Base-by-base conservation (phyloP, 2,113 vertebrate genomes). In the Hystrix brachyura region DNA sequence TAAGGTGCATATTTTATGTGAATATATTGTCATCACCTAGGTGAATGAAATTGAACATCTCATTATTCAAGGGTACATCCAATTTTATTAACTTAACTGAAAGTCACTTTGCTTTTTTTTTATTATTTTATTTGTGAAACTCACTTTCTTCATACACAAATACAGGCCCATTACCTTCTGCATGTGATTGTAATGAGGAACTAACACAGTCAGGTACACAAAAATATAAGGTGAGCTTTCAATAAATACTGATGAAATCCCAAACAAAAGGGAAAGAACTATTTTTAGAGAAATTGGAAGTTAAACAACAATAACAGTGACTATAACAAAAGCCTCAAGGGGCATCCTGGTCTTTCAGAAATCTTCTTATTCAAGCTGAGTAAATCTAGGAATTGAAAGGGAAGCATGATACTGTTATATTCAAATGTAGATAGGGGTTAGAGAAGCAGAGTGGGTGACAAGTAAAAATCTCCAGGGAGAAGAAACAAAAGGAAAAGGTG, bases 41-140 rank as follows among this genome's bases (percentile, higher is more conserved):
- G 34, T 55, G 29, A 67, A 29, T 59, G 19, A 80, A 57, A 43
- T 2, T 55, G 10, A 74, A 53, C 19, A 34, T 23, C 23, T 78
- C 10, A 65, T 9, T 79, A 62, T 7, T 78, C 60, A 92, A 18
- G 46, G 78, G 43, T 38, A 48, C 5, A 27, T 79, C 38, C 62
- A 55, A 25, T 92, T 83, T 90, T 74, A 82, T 78, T 84, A 83
- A 92, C 34, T 90, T 72, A 38, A 60, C 32, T 34, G 23, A 65
- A 80, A 94, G 27, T 69, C n/a, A 60, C 18, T 72, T 86, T 86
- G 38, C 38, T 38, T 38, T 38, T 38, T 38, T 38, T 38, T 38
- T 38, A 38, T 38, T 38, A 38, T 38, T 38, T 38, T 38, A 38
- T 38, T 38, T 38, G 38, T 34, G 23, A 65, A 80, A 94, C 32